Evolutionary conservation across 2,113 vertebrate species (phyloP), one percentile per base, ranked within the genome.

Genomic region (Ciconia boyciana): DNA sequence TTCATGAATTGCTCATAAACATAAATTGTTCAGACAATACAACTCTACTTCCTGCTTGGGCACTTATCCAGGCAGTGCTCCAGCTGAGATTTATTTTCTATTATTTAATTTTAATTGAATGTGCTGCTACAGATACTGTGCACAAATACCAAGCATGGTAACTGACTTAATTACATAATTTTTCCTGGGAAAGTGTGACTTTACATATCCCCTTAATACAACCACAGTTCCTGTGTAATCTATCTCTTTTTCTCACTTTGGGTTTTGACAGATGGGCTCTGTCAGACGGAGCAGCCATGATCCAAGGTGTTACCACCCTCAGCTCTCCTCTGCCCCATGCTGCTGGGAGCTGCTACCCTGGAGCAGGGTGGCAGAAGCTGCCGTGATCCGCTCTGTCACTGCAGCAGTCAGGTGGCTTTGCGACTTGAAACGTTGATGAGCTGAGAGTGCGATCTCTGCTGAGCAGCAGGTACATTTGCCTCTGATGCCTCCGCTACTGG

Each of bases 31-130:
- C 77, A 89, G 78, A 96, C 60, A 84, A 78, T 83, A 64, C 76
- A 92, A 60, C 61, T 89, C 43, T 89, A 49, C 92, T 95, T 94
- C 74, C 80, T 96, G 16, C 86, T 96, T 84, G 88, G 70, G 76
- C 90, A 75, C 19, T 74, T 95, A 79, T 32, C 91, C 88, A 89
- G 80, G 77, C 52, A 89, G 49, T 79, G 17, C 34, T 90, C 51
- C 64, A 92, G 51, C 85, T 85, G 90, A 96, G 92, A 94, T 94
- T 94, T 95, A 90, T 94, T 95, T 92, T 83, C 80, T 92, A 64
- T 94, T 92, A 86, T 92, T 92, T 94, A 81, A 75, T 91, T 96
- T 93, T 93, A 96, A 95, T 94, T 90, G 89, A 91, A 81, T 49
- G 71, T 52, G 32, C 71, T 51, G 78, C 78, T 80, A 44, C 70